Conservation (phyloP, 2,113 vertebrate genomes). For the Salminus brasiliensis region DNA sequence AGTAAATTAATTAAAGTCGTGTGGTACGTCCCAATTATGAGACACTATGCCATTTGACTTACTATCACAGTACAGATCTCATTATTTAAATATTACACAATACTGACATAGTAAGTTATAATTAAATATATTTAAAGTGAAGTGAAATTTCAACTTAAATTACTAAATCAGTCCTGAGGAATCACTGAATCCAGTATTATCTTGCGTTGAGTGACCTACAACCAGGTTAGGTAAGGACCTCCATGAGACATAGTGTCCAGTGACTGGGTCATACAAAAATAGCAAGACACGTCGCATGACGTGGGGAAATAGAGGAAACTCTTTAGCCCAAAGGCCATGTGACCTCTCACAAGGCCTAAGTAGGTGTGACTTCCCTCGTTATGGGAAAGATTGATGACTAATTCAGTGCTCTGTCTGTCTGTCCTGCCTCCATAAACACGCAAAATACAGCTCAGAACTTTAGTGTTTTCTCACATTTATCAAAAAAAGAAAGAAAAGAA, state of each 20-base stretch:
- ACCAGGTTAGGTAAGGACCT: background rate
- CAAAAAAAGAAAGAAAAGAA: background rate
- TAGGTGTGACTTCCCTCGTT: conserved; percentile 59
- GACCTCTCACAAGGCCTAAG: conserved; percentile 40
- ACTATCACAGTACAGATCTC: too few species aligned
- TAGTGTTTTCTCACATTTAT: background rate
- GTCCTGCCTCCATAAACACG: background rate
- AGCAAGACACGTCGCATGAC: background rate
- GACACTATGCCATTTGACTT: too few species aligned
- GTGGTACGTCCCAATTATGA: too few species aligned
- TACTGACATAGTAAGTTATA: too few species aligned
- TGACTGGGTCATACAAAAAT: conserved; percentile 1
- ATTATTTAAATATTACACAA: too few species aligned
- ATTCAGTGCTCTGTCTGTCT: conserved; percentile 5
- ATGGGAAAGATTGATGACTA: conserved; percentile 59
- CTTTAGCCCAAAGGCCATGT: conserved; percentile 2
- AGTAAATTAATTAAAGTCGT: too few species aligned
- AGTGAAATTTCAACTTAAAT: too few species aligned
- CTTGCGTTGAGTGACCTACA: background rate
- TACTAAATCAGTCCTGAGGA: background rate
- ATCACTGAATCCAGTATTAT: background rate
- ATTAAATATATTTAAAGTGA: too few species aligned
- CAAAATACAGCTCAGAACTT: background rate
- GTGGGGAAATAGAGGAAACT: background rate
- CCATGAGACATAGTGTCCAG: background rate